Evolutionary conservation across 2,113 vertebrate species (phyloP), one percentile per base, ranked within the genome.

Genomic region (Siphamia tubifer): DNA sequence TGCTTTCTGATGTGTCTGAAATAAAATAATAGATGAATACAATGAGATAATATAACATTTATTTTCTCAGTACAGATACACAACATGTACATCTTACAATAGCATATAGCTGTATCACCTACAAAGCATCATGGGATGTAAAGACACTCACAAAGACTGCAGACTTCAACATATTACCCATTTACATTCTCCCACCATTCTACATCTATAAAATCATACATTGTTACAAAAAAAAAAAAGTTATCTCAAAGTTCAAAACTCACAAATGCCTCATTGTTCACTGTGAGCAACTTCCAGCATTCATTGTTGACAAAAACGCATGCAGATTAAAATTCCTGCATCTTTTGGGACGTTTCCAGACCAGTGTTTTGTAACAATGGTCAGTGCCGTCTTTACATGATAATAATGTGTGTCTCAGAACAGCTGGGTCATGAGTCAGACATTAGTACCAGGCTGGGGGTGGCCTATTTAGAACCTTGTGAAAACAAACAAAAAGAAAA

Each of bases 1-100:
- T 16, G 6, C 6, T 36, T 4, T 15, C 12, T 40, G 13, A n/a
- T n/a, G n/a, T n/a, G 8, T 5, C 12, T 25, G 8, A 21, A 49
- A 19, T 8, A 49, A 15, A 25, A 12, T 9, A 63, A 51, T 45
- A 68, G 23, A 25, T 47, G 5, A 69, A 56, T 39, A 68, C 68
- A 61, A 32, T 64, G 49, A 79, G 54, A 79, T 66, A 82, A 79
- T 55, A 74, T 77, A 47, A 86, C 72, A 87, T 91, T 91, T 91
- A 91, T 92, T 92, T 87, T 21, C 38, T 77, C 62, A 72, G 66
- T 68, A 87, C 78, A 90, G 60, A 89, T 81, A 87, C 70, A 92
- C 73, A 83, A 79, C 74, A 68, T 83, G 78, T 76, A 90, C 82
- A 74, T 69, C 71, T 70, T 72, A 79, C 66, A 66, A 74, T 74